Evolutionary conservation across 2,797 vertebrate species (phyloP).

Genomic region (Muscicapa comitata): DNA sequence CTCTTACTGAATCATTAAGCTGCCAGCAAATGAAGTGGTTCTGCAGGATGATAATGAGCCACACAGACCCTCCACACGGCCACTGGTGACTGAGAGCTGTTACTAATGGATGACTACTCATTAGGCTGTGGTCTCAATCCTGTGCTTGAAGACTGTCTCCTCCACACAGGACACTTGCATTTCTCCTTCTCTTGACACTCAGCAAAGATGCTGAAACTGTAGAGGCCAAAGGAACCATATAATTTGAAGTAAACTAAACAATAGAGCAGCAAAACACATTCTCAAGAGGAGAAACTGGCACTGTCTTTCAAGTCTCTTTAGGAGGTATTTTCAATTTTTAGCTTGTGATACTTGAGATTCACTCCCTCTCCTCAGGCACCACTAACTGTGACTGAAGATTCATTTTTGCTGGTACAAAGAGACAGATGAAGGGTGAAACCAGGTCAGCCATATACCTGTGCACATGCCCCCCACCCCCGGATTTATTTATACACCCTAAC

Average conservation of each 20-base stretch:
- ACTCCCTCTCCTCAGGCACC: conserved; percentile 17
- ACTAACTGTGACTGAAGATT: neutral
- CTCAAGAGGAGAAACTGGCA: neutral
- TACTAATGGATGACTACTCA: neutral
- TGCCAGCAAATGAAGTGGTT: conserved; percentile 3
- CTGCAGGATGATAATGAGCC: neutral
- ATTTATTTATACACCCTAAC: conserved; percentile 15
- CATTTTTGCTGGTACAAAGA: neutral
- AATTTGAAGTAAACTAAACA: neutral
- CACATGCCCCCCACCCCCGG: neutral
- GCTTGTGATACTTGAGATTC: conserved; percentile 6
- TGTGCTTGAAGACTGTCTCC: neutral
- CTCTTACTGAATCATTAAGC: neutral
- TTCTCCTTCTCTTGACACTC: neutral
- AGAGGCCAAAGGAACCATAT: neutral
- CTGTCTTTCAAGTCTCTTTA: neutral
- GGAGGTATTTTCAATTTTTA: neutral
- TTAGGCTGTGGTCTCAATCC: neutral
- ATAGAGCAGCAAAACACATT: neutral
- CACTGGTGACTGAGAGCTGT: neutral
- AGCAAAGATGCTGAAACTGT: neutral
- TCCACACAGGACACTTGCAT: neutral
- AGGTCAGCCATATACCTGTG: neutral
- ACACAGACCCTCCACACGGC: neutral
- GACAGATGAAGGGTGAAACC: conserved; percentile 47